Evolutionary conservation across 2,888 invertebrate species (phyloP), one percentile per base, ranked within the genome.

Genomic region (Drosophila suboccidentalis): DNA sequence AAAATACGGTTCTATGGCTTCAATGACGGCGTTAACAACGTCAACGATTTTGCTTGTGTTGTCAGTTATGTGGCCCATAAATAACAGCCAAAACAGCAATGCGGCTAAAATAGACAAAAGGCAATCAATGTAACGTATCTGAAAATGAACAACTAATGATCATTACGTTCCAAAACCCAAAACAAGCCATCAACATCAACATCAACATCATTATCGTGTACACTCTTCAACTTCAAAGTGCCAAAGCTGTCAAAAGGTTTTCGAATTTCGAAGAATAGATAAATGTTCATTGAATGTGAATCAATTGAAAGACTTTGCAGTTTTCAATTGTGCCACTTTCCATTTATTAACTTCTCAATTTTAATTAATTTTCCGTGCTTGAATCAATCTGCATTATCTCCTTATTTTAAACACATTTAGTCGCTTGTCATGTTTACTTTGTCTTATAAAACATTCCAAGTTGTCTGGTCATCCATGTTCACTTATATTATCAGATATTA

Each of bases 61-160:
- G 38, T 22, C 78, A 80, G 80, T 88, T 88, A 88, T 88, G 83
- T 82, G 89, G 89, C 86, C 89, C 83, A 82, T 66, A 82, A 87
- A 73, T 74, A 78, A 22, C 49, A 50, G 41, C 60, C 41, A 46
- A 55, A 34, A 59, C 26, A 50, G 26, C 51, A 41, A 43, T 38
- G 46, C 46, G 47, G 36, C 44, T 19, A n/a, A 58, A 41, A 59
- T 50, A 36, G 34, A 36, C 47, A 41, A 34, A 44, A 47, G 29
- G 47, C 62, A 63, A 63, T 63, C 58, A 58, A 47, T 63, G 63
- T 57, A 63, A 55, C 62, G 60, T 38, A 46, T 38, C 29, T 61
- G 11, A 22, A 26, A 51, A 32, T 29, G 36, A 34, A 29, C 34
- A 36, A n/a, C 55, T 36, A 62, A 47, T 38, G 46, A 63, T 41